Base-by-base conservation (phyloP, 2,797 vertebrate genomes). In the Spinus olivaceus region DNA sequence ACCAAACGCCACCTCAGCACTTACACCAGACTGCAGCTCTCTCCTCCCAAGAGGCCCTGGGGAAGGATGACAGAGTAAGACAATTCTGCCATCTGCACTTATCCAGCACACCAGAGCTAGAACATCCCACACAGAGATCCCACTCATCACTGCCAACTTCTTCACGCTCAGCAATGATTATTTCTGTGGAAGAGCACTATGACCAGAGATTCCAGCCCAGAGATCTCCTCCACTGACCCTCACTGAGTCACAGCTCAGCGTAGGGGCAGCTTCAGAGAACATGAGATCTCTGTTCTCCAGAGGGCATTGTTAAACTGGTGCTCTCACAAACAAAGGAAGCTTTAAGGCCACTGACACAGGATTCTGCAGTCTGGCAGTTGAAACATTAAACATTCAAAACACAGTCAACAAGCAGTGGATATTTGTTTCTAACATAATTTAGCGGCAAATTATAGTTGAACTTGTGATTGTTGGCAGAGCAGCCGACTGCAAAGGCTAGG, bases 301-400 rank as follows among this genome's bases (percentile, higher is more conserved):
- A 65, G 25, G 46, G 53, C 73, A 85, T 28, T 79, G 83, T 65
- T 64, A 30, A 44, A 67, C 69, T 23, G 10, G 19, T 13, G 64
- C 47, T 85, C 69, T 49, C 13, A 0, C 69, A 65, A 64, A 94
- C 87, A 83, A 90, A 90, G 89, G 37, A 59, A 80, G 81, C 89
- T 87, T 89, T 86, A 91, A 90, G 73, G 69, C 82, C 65, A 50
- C 60, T 27, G 39, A 89, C 76, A 92, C 53, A 57, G 63, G 81
- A 86, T 53, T 89, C 86, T 69, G 21, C 73, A 83, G 79, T 20
- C 69, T 44, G 47, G 85, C 35, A 77, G 50, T 0, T 32, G 54
- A 81, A 94, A 80, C 33, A 81, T 57, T 69, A 81, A 94, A 92
- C 61, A 76, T 81, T 92, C 72, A 78, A 64, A 94, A 69, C 35